phyloP scores from a whole-genome alignment of 1,140 invertebrate species.

The Nylanderia fulva region DNA sequence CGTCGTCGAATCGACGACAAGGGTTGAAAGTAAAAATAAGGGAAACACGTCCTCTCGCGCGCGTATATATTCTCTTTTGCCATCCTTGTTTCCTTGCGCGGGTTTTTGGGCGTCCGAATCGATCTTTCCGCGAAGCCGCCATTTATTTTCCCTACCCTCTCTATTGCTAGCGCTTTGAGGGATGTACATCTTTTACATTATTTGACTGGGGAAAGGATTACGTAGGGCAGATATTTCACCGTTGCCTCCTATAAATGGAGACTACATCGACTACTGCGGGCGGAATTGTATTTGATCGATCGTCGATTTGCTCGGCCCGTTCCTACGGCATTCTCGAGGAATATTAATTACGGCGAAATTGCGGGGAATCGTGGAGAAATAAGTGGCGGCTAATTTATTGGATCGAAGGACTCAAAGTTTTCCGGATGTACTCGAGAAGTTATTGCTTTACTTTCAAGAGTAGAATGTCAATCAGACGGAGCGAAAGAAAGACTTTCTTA shows the following conservation, averaged over 20 bases:
- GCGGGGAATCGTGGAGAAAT: constrained; percentile 52
- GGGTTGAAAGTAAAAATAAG: constrained; percentile 51
- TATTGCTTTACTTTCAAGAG: constrained; percentile 54
- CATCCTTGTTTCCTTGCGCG: neutral
- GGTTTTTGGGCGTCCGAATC: constrained; percentile 32
- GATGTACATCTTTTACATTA: constrained; percentile 63
- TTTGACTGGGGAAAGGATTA: constrained; percentile 53
- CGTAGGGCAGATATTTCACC: constrained; percentile 55
- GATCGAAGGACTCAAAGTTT: constrained; percentile 57
- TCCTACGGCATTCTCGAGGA: constrained; percentile 28
- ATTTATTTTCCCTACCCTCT: constrained; percentile 65
- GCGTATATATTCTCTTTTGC: constrained; percentile 4
- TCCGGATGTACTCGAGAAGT: constrained; percentile 57
- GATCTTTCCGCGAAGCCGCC: constrained; percentile 52
- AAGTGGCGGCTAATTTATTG: constrained; percentile 61
- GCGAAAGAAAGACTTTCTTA: neutral
- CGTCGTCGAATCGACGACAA: constrained; percentile 58
- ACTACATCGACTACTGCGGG: constrained; percentile 49
- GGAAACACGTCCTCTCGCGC: constrained; percentile 54
- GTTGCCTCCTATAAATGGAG: constrained; percentile 43
- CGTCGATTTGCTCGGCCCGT: constrained; percentile 54
- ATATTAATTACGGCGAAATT: constrained; percentile 57
- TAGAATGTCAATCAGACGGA: constrained; percentile 26
- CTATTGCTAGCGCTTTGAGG: constrained; percentile 57
- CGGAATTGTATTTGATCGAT: constrained; percentile 60